A percentile compares a stretch with the other conserved stretches of the same genome.
Conservation (phyloP, 2,888 invertebrate genomes). For the Clivina fossor region DNA sequence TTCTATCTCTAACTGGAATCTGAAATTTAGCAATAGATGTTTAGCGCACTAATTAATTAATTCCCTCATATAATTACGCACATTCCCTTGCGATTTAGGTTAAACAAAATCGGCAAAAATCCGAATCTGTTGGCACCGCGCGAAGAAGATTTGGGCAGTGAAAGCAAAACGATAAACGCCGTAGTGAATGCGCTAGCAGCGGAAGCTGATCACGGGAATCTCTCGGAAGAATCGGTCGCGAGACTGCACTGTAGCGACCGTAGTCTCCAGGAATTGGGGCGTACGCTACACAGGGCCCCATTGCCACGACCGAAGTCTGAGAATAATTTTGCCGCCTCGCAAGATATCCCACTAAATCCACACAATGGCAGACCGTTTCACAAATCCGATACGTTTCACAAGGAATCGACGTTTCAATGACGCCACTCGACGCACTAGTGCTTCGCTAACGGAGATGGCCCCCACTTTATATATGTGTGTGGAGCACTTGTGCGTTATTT, state of each 20-base stretch:
- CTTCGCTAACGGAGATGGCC: constrained; percentile 46
- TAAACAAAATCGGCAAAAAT: constrained; percentile 98
- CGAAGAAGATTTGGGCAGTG: constrained; percentile 66
- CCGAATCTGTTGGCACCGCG: constrained; percentile 87
- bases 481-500: constrained; percentile 43
- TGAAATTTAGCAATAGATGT: too few relatives aligned
- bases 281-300: constrained; percentile 68
- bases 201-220: constrained; percentile 83
- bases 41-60: too few relatives aligned
- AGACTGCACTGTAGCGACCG: constrained; percentile 50
- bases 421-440: constrained; percentile 71
- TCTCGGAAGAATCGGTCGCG: constrained; percentile 71
- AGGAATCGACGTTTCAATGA: constrained; percentile 69
- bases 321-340: constrained; percentile 72
- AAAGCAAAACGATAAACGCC: constrained; percentile 86
- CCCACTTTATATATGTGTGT: constrained; percentile 41
- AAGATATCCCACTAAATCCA: constrained; percentile 63
- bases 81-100: constrained; percentile 48
- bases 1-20: too few relatives aligned
- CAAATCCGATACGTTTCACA: constrained; percentile 79
- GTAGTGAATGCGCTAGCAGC: constrained; percentile 91
- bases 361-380: constrained; percentile 65
- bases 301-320: constrained; percentile 82
- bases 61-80: too few relatives aligned
- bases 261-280: constrained; percentile 61